Conservation (phyloP, 2,888 invertebrate species). For the Drosophila stalkeri region DNA sequence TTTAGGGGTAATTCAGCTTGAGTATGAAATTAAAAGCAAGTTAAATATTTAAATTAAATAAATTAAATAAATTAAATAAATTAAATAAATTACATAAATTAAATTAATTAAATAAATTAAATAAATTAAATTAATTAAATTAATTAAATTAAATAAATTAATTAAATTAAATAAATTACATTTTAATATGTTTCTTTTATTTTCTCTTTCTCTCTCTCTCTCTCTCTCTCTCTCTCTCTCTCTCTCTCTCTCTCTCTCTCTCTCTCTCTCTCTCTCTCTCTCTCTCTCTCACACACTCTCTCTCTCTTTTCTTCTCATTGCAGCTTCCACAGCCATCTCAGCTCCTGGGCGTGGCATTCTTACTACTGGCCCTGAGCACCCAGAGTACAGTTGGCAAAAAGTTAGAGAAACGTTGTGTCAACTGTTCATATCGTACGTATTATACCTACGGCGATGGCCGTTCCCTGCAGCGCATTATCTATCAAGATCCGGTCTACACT, state of each 20-base stretch:
- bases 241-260: too few species aligned
- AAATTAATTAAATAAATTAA: too few species aligned
- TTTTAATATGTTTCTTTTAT: too few species aligned
- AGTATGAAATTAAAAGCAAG: neutral
- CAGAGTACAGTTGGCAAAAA: conserved; percentile 74
- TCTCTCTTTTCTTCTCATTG: neutral
- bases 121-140: too few species aligned
- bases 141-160: too few species aligned
- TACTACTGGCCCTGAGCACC: conserved; percentile 44
- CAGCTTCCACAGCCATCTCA: conserved; percentile 38
- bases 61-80: too few species aligned
- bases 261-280: too few species aligned
- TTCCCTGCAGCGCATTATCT: conserved; percentile 74
- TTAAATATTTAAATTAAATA: neutral
- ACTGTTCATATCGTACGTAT: conserved; percentile 81
- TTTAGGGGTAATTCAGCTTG: too few species aligned
- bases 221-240: too few species aligned
- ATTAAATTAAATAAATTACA: too few species aligned
- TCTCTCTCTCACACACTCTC: neutral
- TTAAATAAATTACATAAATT: too few species aligned
- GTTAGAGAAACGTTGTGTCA: conserved; percentile 79
- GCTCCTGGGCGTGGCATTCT: conserved; percentile 44
- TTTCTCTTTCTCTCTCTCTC: too few species aligned
- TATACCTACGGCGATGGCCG: conserved; percentile 81
- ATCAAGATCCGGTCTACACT: conserved; percentile 73